Base-by-base conservation (phyloP, 2,797 vertebrate genomes). In the Peromyscus eremicus region DNA sequence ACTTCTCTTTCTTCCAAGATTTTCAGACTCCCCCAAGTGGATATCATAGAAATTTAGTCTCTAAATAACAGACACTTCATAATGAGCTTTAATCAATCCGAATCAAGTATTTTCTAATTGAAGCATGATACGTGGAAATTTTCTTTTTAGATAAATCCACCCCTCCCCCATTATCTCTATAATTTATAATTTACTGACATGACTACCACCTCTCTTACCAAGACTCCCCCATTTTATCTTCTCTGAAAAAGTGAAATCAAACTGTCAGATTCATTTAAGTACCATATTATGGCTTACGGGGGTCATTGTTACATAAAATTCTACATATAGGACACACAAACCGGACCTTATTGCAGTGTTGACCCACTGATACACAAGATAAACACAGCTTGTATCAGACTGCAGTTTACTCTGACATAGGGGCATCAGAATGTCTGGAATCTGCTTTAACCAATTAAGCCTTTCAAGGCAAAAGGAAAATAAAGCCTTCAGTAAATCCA, bases 21-120 rank as follows among this genome's bases (percentile, higher is more conserved):
- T 64, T 96, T 60, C 97, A 92, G 96, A 98, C 98, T 98, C 98
- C 97, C 98, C 98, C 98, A 98, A 97, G 98, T 98, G 98, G 98
- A 97, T 98, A 97, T 79, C 83, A 95, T 89, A 97, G 97, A 98
- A 98, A 97, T 97, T 87, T 62, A 97, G 76, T 89, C 94, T 83
- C 89, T 88, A 95, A 96, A 96, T 83, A 97, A 94, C 90, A 82
- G 77, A 87, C 95, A 94, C 73, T 97, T 96, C 83, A 88, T 96
- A 94, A 95, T 91, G 23, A 96, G 91, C 46, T 94, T 91, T 94
- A 90, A 95, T 94, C 95, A 96, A 84, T 91, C 43, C 64, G 76
- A 68, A 88, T 29, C 89, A 95, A 92, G 88, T 93, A 93, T 92
- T 75, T 57, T 88, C 89, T 70, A 90, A 91, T 12, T 92, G 84